Conservation (phyloP, 2,797 vertebrate species). For the Tolypeutes matacus region DNA sequence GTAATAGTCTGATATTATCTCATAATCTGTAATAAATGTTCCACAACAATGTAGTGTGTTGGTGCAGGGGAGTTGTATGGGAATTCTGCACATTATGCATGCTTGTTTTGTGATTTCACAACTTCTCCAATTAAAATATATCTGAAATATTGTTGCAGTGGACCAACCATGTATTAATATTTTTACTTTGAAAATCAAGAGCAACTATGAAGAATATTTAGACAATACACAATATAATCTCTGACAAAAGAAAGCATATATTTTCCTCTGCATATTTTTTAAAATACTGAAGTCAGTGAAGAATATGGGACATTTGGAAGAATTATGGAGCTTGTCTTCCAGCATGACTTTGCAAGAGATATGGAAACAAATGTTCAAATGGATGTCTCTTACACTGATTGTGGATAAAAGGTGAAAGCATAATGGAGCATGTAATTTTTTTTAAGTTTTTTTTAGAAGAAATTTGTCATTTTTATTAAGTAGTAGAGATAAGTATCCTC, state of each 20-base stretch:
- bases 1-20: no score
- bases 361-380: not conserved
- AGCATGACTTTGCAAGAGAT: not conserved
- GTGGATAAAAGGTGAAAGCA: not conserved
- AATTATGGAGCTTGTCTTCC: not conserved
- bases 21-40: no score
- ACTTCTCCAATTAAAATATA: no score
- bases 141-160: not conserved
- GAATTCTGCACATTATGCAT: no score
- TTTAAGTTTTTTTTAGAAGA: not conserved
- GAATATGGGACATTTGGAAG: not conserved
- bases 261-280: not conserved
- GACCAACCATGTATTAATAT: not conserved
- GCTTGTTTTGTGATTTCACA: no score
- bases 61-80: no score
- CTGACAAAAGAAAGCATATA: not conserved
- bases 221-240: not conserved
- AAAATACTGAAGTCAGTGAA: not conserved
- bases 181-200: not conserved
- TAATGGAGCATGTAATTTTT: not conserved
- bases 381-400: not conserved
- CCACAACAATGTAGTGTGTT: no score
- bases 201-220: not conserved
- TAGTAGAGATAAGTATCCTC: slow-evolving; percentile 64
- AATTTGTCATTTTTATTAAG: slow-evolving; percentile 71